Evolutionary conservation across 2,888 invertebrate genomes (phyloP).

Genomic region (Dusona sp.): DNA sequence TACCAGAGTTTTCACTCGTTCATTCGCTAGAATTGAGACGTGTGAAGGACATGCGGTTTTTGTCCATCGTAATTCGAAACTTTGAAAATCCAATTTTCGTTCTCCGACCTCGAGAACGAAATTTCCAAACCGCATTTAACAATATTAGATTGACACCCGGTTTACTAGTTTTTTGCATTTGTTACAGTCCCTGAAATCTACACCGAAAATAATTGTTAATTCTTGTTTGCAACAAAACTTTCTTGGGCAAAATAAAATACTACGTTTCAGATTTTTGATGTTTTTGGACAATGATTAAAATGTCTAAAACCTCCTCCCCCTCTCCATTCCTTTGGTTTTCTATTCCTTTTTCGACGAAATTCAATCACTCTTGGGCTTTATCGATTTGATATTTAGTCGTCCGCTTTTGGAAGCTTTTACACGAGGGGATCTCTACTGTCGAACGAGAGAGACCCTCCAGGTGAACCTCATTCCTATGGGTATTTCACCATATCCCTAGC

Average conservation of each 20-base stretch:
- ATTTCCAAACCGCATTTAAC: conserved; percentile 13
- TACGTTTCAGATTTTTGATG: background rate
- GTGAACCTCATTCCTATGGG: conserved; percentile 34
- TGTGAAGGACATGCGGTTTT: conserved; percentile 28
- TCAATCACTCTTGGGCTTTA: conserved; percentile 39
- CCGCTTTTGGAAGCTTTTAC: conserved; percentile 35
- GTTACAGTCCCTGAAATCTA: background rate
- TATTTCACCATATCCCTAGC: conserved; percentile 35
- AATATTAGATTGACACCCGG: conserved; percentile 9
- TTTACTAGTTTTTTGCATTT: background rate
- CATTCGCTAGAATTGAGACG: background rate
- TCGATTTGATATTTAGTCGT: conserved; percentile 46
- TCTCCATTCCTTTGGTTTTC: background rate
- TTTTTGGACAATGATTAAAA: background rate
- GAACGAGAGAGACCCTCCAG: conserved; percentile 10
- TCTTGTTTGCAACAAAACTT: background rate
- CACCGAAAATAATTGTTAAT: background rate
- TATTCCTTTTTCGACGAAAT: background rate
- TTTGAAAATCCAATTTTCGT: conserved; percentile 15
- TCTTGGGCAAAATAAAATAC: background rate
- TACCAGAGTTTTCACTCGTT: background rate
- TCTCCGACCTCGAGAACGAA: conserved; percentile 9
- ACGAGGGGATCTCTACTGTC: conserved; percentile 40
- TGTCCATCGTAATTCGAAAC: background rate
- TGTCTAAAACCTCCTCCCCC: background rate